phyloP scores from a whole-genome alignment of 2,113 vertebrate genomes.

The Scomber japonicus region DNA sequence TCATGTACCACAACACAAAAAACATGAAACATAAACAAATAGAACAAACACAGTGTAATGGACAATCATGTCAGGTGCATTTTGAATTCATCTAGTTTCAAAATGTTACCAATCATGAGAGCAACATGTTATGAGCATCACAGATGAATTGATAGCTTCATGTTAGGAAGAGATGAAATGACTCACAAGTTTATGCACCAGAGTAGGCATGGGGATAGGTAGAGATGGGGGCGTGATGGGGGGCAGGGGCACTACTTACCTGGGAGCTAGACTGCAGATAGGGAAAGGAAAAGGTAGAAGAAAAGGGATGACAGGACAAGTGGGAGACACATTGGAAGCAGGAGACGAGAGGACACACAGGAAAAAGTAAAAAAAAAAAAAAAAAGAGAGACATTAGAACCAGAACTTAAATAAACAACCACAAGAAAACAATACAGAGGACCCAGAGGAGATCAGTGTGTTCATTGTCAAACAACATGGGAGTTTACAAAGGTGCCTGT shows the following conservation, averaged over 20 bases:
- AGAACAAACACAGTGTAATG: conserved; percentile 14
- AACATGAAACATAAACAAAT: conserved; percentile 26
- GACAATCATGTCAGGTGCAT: conserved; percentile 20
- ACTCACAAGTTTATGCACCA: conserved; percentile 38
- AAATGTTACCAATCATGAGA: conserved; percentile 43
- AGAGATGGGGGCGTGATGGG: conserved; percentile 13
- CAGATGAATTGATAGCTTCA: conserved; percentile 43
- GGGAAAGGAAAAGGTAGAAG: conserved; percentile 75
- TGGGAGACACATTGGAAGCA: conserved; percentile 64
- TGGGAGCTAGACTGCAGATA: conserved; percentile 93
- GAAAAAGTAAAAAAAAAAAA: conserved; percentile 56
- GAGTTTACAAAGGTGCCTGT: conserved; percentile 44
- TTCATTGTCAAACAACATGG: conserved; percentile 55
- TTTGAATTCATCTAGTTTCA: conserved; percentile 42
- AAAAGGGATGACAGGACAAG: conserved; percentile 53
- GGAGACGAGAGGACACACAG: conserved; percentile 65
- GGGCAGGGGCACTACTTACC: conserved; percentile 81
- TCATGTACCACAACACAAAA: conserved; percentile 24
- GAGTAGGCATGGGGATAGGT: conserved; percentile 27
- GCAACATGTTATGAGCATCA: conserved; percentile 38
- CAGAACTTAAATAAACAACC: conserved; percentile 53
- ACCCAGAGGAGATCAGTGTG: conserved; percentile 46
- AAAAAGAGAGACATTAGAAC: conserved; percentile 69
- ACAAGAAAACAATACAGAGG: conserved; percentile 45
- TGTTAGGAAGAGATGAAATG: conserved; percentile 44